Evolutionary conservation across 2,113 vertebrate species (phyloP).

Genomic region (Oxyruncus cristatus): DNA sequence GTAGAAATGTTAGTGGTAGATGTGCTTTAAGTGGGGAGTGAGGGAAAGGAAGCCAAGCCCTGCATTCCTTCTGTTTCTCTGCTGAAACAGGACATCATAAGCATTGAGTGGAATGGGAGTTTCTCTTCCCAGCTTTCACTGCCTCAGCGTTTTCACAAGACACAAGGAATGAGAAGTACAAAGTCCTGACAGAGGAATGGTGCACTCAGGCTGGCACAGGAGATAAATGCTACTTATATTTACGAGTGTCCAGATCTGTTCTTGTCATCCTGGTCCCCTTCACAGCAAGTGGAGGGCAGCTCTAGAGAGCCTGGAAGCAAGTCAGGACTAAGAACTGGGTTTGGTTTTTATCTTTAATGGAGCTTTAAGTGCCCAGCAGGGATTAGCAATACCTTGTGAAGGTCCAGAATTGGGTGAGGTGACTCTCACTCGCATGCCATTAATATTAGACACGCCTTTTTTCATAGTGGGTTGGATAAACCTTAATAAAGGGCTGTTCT

Average conservation of each 20-base stretch:
- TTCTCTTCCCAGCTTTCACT: neutral
- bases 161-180: neutral
- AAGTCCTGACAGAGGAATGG: neutral
- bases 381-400: neutral
- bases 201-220: neutral
- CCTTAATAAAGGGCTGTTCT: neutral
- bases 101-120: neutral
- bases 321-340: neutral
- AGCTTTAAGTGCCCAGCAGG: neutral
- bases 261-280: neutral
- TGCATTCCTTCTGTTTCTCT: neutral
- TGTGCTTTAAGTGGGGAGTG: neutral
- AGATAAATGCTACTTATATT: neutral
- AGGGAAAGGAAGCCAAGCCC: neutral
- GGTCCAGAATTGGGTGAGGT: neutral
- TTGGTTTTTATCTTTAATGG: neutral
- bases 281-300: neutral
- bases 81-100: neutral
- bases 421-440: accelerated
- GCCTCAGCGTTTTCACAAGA: neutral
- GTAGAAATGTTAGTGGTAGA: neutral
- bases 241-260: neutral
- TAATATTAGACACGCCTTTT: neutral
- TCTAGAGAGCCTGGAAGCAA: neutral
- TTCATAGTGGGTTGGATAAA: neutral